Percentiles rank a stretch among this genome's conserved stretches.
phyloP scores from a whole-genome alignment of 2,113 vertebrate species.

The Axis porcinus region DNA sequence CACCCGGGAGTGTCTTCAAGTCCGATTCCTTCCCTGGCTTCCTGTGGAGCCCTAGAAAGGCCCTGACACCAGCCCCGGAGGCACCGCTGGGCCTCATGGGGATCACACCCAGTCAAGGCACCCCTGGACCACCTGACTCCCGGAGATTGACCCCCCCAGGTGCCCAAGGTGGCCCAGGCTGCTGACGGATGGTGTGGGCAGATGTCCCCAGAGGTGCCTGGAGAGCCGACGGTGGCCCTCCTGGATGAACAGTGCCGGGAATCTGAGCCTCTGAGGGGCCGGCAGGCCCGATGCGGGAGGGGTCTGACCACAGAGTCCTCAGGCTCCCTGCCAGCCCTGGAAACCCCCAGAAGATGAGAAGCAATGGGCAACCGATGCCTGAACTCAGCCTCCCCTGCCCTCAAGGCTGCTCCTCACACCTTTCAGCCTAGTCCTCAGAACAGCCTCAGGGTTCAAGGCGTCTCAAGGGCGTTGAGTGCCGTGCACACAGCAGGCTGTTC shows the following conservation, averaged over 20 bases:
- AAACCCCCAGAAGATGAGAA: not conserved
- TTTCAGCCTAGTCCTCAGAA: not conserved
- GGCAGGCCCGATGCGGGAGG: fast-evolving
- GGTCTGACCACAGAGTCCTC: fast-evolving
- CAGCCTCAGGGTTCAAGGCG: not conserved
- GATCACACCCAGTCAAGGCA: fast-evolving
- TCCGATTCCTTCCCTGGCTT: not conserved
- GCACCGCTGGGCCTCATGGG: fast-evolving
- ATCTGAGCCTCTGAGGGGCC: fast-evolving
- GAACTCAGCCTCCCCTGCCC: too few species aligned
- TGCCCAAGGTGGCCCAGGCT: fast-evolving
- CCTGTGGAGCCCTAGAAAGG: not conserved
- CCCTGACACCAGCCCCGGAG: not conserved
- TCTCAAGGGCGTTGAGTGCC: fast-evolving
- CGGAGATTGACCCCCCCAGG: not conserved
- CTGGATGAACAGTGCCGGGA: fast-evolving
- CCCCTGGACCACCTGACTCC: fast-evolving
- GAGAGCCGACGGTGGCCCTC: fast-evolving
- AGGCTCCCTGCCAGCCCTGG: not conserved
- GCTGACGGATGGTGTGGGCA: fast-evolving
- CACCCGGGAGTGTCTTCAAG: fast-evolving
- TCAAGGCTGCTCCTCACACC: fast-evolving
- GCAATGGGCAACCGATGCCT: fast-evolving
- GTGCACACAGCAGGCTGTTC: not conserved
- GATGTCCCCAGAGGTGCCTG: fast-evolving